phyloP scores from a whole-genome alignment of 2,888 invertebrate species.

The Eulithis testata region DNA sequence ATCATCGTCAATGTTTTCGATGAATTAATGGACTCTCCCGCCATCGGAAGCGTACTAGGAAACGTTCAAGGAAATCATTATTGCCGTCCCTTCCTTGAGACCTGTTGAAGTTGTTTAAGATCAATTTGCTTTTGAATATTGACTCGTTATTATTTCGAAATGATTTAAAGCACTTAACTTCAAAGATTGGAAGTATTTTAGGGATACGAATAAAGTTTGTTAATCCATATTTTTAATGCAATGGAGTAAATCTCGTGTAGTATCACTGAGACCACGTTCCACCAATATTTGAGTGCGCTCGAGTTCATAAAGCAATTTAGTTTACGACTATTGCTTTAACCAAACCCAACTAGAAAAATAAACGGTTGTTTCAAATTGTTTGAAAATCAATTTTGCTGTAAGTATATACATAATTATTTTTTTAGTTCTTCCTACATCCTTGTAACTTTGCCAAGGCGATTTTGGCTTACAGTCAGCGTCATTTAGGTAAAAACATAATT shows the following conservation, averaged over 20 bases:
- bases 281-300: conserved; percentile 72
- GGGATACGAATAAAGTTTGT: conserved; percentile 7
- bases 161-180: conserved; percentile 7
- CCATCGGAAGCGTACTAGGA: conserved; percentile 28
- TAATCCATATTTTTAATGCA: conserved; percentile 58
- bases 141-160: conserved; percentile 11
- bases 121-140: conserved; percentile 23
- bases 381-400: not conserved
- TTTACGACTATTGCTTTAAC: conserved; percentile 61
- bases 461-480: too few relatives aligned
- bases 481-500: too few relatives aligned
- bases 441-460: too few relatives aligned
- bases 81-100: conserved; percentile 32
- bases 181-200: conserved; percentile 5
- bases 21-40: conserved; percentile 42
- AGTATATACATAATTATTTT: not conserved
- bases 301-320: conserved; percentile 68
- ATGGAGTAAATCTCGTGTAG: conserved; percentile 61
- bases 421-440: too few relatives aligned
- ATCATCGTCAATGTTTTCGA: conserved; percentile 52
- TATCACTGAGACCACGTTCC: conserved; percentile 69
- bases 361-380: conserved; percentile 8
- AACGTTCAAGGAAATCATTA: conserved; percentile 33
- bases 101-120: conserved; percentile 27
- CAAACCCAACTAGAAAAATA: conserved; percentile 45